Evolutionary conservation across 2,888 invertebrate species (phyloP), one percentile per base, ranked within the genome.

Genomic region (Priocnemis perturbator): DNA sequence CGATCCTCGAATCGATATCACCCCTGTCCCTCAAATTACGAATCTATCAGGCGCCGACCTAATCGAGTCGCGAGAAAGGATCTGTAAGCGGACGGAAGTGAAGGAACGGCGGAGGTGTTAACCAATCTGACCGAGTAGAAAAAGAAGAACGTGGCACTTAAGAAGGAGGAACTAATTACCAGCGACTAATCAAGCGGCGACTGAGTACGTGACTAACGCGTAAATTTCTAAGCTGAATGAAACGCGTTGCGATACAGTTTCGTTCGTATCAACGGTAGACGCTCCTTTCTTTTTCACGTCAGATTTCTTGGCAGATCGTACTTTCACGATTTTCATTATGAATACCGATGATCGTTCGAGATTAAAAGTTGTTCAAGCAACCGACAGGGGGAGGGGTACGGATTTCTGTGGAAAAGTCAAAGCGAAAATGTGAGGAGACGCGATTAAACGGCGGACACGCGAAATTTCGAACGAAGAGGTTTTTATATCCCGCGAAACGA

Each of bases 221-320:
- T 57, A 44, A 57, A 64, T 63, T 59, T 30, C 45, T 15, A 23
- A 30, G 53, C 53, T 64, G 74, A 72, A 76, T 67, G 67, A 71
- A 68, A 63, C 61, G 20, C 52, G 55, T 7, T 15, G 62, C 58
- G 74, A 70, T 78, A 78, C 74, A 62, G 70, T 74, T 78, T 69
- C 71, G 52, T 71, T 60, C 56, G 68, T 53, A 60, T n/a, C 70
- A 78, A 78, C 78, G 78, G 78, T 78, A 78, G 66, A 55, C 1
- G 26, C 19, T 3, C 50, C 50, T 61, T 71, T 63, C 55, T 69
- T 64, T 44, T 74, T 26, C 26, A 26, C 26, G 60, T 52, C 9
- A 23, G 26, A 15, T 17, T 64, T 69, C 26, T 59, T 60, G 7
- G 26, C 19, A n/a, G 11, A 30, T 30, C 21, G 7, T 53, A 26